Base-by-base conservation (phyloP, 1,140 invertebrate species). In the Plodia interpunctella region DNA sequence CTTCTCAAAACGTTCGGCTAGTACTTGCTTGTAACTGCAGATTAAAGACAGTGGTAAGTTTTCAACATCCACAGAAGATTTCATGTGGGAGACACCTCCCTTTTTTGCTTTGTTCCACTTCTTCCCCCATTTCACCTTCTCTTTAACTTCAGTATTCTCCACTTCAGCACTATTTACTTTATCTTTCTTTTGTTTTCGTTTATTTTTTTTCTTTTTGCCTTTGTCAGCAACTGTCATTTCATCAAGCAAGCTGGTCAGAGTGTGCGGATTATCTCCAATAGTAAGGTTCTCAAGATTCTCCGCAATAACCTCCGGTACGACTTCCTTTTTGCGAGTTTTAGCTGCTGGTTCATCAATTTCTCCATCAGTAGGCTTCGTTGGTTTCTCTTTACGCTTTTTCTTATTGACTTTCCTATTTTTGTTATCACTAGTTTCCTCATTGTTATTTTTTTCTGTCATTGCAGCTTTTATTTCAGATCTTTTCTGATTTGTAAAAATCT, bases 171-270 rank as follows among this genome's bases (percentile, higher is more conserved):
- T 59, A 44, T 57, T 62, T 32, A 55, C 55, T 55, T 66, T 68
- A 32, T 60, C 65, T 61, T 58, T 62, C n/a, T 72, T 66, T 35
- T 50, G 32, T 35, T 69, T 75, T 4, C 58, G 51, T 61, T 66
- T 76, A 9, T 63, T 58, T 54, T 76, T 80, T 25, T 77, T 85
- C 30, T 72, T 72, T 56, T 81, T 82, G 35, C 72, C 69, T 60
- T 78, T 88, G 44, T 86, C 83, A 20, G 70, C 74, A 15, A 88
- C 80, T 15, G 70, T 63, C 82, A 88, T 86, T 72, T 84, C 77
- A 59, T 86, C 82, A 6, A 88, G 62, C 5, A 88, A 51, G 53
- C 74, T 77, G 19, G 76, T 75, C 9, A 88, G 35, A 65, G 79
- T 84, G 17, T 87, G 76, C 49, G 83, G 57, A 66, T 83, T 88